phyloP scores from a whole-genome alignment of 2,113 vertebrate species.

The Tupaia chinensis region DNA sequence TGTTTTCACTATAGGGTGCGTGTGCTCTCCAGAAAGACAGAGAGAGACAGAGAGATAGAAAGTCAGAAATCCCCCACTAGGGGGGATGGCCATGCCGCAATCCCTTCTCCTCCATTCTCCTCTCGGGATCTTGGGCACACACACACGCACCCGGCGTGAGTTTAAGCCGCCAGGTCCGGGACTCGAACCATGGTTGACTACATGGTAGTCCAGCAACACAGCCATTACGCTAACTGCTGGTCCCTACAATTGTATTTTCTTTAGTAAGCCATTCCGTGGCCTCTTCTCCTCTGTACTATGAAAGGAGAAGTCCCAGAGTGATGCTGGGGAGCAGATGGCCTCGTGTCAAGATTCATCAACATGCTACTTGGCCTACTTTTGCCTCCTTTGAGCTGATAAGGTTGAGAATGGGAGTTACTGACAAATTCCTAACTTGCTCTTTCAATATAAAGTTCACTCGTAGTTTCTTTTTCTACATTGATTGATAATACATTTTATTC shows the following conservation, averaged over 20 bases:
- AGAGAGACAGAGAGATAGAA: too few relatives aligned
- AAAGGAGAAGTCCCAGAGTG: not conserved
- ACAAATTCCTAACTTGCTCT: constrained; percentile 78
- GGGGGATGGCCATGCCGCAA: too few relatives aligned
- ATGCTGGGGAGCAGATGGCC: not conserved
- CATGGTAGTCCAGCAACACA: too few relatives aligned
- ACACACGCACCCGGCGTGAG: too few relatives aligned
- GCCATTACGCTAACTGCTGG: too few relatives aligned
- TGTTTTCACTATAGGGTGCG: too few relatives aligned
- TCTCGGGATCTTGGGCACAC: too few relatives aligned
- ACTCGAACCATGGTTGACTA: too few relatives aligned
- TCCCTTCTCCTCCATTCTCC: too few relatives aligned
- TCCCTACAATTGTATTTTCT: not conserved
- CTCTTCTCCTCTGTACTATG: not conserved
- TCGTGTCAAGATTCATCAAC: not conserved
- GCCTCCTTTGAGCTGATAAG: constrained; percentile 21
- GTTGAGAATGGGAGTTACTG: constrained; percentile 65
- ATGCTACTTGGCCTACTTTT: not conserved
- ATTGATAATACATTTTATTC: constrained; percentile 85
- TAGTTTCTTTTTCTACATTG: constrained; percentile 61
- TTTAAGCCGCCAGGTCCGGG: too few relatives aligned
- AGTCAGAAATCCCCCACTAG: too few relatives aligned
- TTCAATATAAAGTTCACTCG: constrained; percentile 82
- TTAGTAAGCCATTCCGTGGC: fast-evolving
- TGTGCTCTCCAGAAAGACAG: too few relatives aligned